A percentile compares a stretch with the other conserved stretches of the same genome.
These are phyloP conservation scores for Folsomia manolachei DNA, from an alignment of 2,888 invertebrate species.

Conservation along the genomic window DNA sequence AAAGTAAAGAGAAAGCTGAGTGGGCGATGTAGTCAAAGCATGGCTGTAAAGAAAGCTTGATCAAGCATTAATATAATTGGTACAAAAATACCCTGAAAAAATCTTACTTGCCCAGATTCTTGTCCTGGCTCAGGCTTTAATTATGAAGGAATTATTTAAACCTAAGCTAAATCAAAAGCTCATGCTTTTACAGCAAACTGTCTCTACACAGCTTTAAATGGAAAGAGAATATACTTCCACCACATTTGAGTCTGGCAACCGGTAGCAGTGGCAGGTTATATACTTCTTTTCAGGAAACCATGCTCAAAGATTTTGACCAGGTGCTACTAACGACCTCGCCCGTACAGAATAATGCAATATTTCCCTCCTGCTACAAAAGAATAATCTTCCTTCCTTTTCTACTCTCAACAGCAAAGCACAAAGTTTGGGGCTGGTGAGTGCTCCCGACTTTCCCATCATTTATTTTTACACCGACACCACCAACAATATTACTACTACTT, in stretches of 20 bases:
- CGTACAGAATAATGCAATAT: constrained; percentile 6
- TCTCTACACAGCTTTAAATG: not conserved
- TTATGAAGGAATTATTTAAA: constrained; percentile 3
- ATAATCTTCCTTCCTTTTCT: constrained; percentile 25
- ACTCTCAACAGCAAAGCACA: constrained; percentile 1
- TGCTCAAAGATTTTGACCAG: constrained; percentile 34
- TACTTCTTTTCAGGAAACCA: not conserved
- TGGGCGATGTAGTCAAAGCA: too few relatives aligned
- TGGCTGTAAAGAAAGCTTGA: too few relatives aligned
- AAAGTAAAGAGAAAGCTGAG: not conserved
- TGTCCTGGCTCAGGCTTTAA: not conserved
- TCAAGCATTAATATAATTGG: too few relatives aligned
- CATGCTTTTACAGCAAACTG: not conserved
- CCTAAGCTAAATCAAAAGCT: not conserved
- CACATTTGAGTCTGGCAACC: too few relatives aligned
- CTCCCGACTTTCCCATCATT: constrained; percentile 32
- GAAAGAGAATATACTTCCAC: not conserved
- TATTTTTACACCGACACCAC: constrained; percentile 25
- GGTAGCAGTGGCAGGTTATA: too few relatives aligned
- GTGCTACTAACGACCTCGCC: constrained; percentile 44
- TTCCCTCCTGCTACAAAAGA: constrained; percentile 17
- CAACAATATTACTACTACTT: too few relatives aligned
- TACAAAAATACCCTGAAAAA: too few relatives aligned
- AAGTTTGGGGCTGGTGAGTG: constrained; percentile 23
- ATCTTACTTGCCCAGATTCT: not conserved